Evolutionary conservation across 2,888 invertebrate genomes (phyloP).

Genomic region (Drosophila anomalata): DNA sequence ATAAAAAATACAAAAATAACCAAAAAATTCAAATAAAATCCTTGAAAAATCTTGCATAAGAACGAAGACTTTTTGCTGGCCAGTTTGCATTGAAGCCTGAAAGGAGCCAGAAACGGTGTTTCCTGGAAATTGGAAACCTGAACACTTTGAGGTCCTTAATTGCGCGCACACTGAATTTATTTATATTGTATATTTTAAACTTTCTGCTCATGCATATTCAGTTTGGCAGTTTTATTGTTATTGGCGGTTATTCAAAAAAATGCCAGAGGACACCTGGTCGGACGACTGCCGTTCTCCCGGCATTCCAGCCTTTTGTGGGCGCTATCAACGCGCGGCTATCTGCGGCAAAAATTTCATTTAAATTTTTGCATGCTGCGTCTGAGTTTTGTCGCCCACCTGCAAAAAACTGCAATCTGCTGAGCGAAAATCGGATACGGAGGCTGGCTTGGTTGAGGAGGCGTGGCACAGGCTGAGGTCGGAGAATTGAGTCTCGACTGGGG

Average conservation of each 20-base stretch:
- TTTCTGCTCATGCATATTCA: conserved; percentile 76
- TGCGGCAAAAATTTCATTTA: conserved; percentile 69
- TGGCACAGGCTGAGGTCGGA: conserved; percentile 26
- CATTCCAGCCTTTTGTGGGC: conserved; percentile 42
- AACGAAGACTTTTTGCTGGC: conserved; percentile 7
- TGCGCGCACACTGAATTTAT: conserved; percentile 76
- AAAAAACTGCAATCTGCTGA: conserved; percentile 40
- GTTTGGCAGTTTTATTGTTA: conserved; percentile 72
- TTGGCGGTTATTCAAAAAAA: conserved; percentile 70
- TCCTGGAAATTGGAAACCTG: conserved; percentile 3
- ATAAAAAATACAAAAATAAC: no score
- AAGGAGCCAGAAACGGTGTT: conserved; percentile 10
- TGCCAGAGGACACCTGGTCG: conserved; percentile 50
- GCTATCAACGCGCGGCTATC: conserved; percentile 55
- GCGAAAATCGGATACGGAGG: background rate
- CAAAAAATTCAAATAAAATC: background rate
- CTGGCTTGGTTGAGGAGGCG: no score
- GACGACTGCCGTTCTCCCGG: conserved; percentile 30
- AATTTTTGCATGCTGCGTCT: conserved; percentile 57
- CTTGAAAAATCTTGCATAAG: background rate
- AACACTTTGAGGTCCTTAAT: conserved; percentile 66
- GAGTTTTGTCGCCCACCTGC: conserved; percentile 53
- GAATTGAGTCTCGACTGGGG: conserved; percentile 56
- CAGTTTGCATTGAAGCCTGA: conserved; percentile 9
- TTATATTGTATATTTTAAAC: conserved; percentile 75